phyloP scores from a whole-genome alignment of 2,888 invertebrate species.

The Furcula furcula region DNA sequence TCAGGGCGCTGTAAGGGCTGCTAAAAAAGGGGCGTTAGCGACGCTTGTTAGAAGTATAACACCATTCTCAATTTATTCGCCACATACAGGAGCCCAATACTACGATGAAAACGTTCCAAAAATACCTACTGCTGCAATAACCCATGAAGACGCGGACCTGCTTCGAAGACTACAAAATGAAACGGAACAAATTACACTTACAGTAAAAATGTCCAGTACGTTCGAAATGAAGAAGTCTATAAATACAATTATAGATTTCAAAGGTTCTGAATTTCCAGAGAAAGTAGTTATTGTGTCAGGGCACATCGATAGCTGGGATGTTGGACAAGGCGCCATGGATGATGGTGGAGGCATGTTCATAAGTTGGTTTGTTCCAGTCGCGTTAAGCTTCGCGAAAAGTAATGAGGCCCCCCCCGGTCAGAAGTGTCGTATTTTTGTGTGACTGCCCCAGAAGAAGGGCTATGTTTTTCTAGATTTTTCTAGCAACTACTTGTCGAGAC shows the following conservation, averaged over 20 bases:
- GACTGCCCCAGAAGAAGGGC: no score
- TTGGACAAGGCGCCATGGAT: conserved; percentile 95
- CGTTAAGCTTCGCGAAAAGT: no score
- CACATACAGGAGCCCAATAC: conserved; percentile 87
- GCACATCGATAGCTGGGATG: conserved; percentile 94
- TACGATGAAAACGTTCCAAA: conserved; percentile 81
- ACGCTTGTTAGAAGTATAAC: conserved; percentile 87
- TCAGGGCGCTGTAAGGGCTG: conserved; percentile 84
- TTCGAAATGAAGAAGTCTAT: conserved; percentile 82
- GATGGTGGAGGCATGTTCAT: conserved; percentile 92
- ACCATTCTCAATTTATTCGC: conserved; percentile 87
- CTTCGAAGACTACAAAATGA: conserved; percentile 82
- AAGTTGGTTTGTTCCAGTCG: conserved; percentile 87
- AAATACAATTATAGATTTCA: conserved; percentile 87
- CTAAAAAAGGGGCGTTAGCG: conserved; percentile 88
- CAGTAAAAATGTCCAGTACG: conserved; percentile 84
- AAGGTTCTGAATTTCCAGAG: conserved; percentile 67
- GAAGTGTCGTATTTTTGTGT: no score
- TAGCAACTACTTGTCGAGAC: no score
- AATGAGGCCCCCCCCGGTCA: no score
- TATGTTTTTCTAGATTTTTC: no score
- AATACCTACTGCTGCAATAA: conserved; percentile 88
- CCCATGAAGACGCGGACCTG: conserved; percentile 89
- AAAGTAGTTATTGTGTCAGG: conserved; percentile 89
- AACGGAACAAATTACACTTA: conserved; percentile 62